Conservation (phyloP, 2,888 invertebrate genomes). For the Harpalus rubripes region DNA sequence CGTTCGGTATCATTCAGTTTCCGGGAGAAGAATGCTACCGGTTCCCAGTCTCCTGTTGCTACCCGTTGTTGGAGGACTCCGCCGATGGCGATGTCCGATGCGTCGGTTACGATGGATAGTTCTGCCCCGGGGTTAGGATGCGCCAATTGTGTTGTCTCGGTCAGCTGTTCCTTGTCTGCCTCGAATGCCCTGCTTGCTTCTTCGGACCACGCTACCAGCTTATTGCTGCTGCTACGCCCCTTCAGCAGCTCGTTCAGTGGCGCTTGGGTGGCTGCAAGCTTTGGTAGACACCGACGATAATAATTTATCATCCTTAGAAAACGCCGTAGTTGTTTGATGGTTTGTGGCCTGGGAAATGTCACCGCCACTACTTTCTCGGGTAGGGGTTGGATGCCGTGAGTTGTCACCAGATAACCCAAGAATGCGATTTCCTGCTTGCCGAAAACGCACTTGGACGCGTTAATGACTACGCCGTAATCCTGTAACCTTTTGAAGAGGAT, state of each 20-base stretch:
- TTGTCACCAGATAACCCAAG: slow-evolving; percentile 69
- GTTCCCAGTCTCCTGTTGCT: too few relatives aligned
- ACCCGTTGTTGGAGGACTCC: too few relatives aligned
- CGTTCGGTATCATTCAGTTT: too few relatives aligned
- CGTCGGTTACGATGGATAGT: slow-evolving; percentile 72
- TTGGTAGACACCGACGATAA: slow-evolving; percentile 72
- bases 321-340: slow-evolving; percentile 70
- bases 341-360: too few relatives aligned
- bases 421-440: slow-evolving; percentile 58
- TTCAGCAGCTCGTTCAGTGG: slow-evolving; percentile 71
- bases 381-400: slow-evolving; percentile 72
- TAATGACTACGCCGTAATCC: too few relatives aligned
- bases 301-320: slow-evolving; percentile 72
- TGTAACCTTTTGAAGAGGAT: too few relatives aligned
- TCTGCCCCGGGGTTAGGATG: slow-evolving; percentile 72
- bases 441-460: too few relatives aligned
- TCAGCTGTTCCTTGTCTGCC: slow-evolving; percentile 70
- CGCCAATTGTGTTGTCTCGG: slow-evolving; percentile 71
- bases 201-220: slow-evolving; percentile 68
- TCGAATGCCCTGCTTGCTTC: slow-evolving; percentile 70
- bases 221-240: slow-evolving; percentile 70
- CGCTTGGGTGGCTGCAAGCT: slow-evolving; percentile 71
- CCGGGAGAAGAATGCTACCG: too few relatives aligned
- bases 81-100: slow-evolving; percentile 69
- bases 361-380: slow-evolving; percentile 72